Base-by-base conservation (phyloP, 2,797 vertebrate species). In the Artibeus jamaicensis region DNA sequence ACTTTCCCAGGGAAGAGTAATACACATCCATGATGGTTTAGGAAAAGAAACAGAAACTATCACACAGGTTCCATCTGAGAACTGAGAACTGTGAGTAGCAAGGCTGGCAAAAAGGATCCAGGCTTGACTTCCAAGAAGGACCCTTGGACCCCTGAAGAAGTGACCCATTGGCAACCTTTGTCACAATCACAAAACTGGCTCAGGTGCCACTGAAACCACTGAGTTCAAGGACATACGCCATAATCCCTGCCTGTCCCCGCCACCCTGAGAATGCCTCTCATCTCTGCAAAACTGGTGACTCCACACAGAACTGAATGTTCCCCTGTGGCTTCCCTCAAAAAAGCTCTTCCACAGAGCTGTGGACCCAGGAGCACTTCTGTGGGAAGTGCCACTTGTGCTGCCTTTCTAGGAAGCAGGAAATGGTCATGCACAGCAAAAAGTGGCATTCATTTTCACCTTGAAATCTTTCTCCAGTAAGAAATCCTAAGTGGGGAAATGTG, bases 391-490 rank as follows among this genome's bases (percentile, higher is more conserved):
- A 5, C 6, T 2, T 0, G 9, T 12, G 4, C 62, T 16, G 9
- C 26, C 15, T 19, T 68, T 62, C 37, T 6, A 26, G 10, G 34
- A 10, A 24, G 89, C 55, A 50, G 57, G 21, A 74, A 55, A 21
- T 9, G 48, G 9, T 6, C 32, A 9, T 4, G 4, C 3, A 15
- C 15, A 46, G 16, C 14, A n/a, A 19, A 42, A 37, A n/a, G 50
- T 14, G 16, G 48, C 0, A 0, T 5, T 59, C 3, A 0, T 42
- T 14, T 32, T 26, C 6, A 32, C 50, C 48, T 21, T 34, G 68
- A 39, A 16, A 39, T 46, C 14, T 57, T 57, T 46, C 15, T 21
- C 48, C 3, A 32, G 39, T 7, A n/a, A 37, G 24, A 65, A 57
- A 67, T 29, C 44, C 55, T 32, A 3, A 7, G 19, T 39, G 9